These are phyloP conservation scores for Corythoichthys haematopterus DNA, from an alignment of 2,113 vertebrate genomes.

Conservation along the genomic window DNA sequence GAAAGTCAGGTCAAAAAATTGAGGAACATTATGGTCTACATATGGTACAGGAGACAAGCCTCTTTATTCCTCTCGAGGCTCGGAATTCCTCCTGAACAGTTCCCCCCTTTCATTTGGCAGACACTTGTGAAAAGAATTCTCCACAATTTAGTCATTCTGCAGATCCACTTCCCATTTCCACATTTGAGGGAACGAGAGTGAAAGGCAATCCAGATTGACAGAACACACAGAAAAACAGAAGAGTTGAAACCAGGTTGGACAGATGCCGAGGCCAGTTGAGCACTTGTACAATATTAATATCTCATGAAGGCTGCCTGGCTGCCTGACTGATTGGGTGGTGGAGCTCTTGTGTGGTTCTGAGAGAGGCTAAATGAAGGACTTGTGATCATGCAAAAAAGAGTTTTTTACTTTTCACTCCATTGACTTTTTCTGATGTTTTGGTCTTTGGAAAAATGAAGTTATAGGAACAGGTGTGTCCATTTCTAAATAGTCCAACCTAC, in stretches of 20 bases:
- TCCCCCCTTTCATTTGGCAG: slow-evolving; percentile 72
- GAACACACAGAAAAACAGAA: slow-evolving; percentile 42
- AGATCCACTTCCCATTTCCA: slow-evolving; percentile 71
- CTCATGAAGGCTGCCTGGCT: slow-evolving; percentile 65
- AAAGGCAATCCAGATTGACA: slow-evolving; percentile 60
- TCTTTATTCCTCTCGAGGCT: slow-evolving; percentile 63
- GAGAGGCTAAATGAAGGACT: slow-evolving; percentile 53
- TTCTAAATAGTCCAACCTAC: not conserved
- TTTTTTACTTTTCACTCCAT: slow-evolving; percentile 48
- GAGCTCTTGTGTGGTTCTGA: slow-evolving; percentile 53
- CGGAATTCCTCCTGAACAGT: slow-evolving; percentile 67
- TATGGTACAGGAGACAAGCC: slow-evolving; percentile 50
- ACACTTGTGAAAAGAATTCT: slow-evolving; percentile 78
- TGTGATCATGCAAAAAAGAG: slow-evolving; percentile 56
- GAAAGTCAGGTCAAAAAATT: slow-evolving; percentile 39
- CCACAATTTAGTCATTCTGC: slow-evolving; percentile 73
- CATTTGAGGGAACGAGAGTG: slow-evolving; percentile 60
- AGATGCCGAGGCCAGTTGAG: slow-evolving; percentile 64
- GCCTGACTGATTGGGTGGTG: slow-evolving; percentile 37
- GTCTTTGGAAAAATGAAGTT: slow-evolving; percentile 62
- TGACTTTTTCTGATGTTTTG: slow-evolving; percentile 64
- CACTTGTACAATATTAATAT: slow-evolving; percentile 66
- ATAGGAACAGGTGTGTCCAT: slow-evolving; percentile 56
- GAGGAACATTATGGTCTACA: slow-evolving; percentile 23
- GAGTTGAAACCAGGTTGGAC: slow-evolving; percentile 62